Percentiles rank a stretch among this genome's conserved stretches.
phyloP scores from a whole-genome alignment of 2,113 vertebrate genomes.

The Vidua macroura region DNA sequence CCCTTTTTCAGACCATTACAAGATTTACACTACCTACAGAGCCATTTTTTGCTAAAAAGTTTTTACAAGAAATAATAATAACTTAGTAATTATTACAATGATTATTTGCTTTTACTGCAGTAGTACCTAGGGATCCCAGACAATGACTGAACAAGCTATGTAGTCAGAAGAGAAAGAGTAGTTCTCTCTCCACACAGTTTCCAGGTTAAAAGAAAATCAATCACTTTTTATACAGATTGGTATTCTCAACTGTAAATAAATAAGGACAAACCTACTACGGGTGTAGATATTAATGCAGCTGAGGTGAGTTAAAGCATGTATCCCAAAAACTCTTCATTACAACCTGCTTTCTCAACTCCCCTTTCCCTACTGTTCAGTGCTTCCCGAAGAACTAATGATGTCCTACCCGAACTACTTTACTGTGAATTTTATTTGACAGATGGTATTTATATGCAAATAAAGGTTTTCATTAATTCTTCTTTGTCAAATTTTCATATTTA shows the following conservation, averaged over 20 bases:
- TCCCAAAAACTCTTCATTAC: not conserved
- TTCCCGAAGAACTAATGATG: not conserved
- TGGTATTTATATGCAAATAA: not conserved
- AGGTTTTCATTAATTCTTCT: not conserved
- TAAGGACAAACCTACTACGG: not conserved
- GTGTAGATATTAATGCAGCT: not conserved
- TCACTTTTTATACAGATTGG: not conserved
- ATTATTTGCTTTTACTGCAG: not conserved
- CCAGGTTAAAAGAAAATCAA: not conserved
- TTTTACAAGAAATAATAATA: not conserved
- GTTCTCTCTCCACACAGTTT: not conserved
- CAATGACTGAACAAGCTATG: not conserved
- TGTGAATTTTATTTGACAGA: not conserved
- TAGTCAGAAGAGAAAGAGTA: not conserved
- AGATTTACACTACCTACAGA: not conserved
- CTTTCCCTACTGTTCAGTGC: not conserved
- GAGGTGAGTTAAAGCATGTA: not conserved
- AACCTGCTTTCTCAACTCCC: not conserved
- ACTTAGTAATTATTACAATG: not conserved
- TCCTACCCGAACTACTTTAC: not conserved
- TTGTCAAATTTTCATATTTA: not conserved
- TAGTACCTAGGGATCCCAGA: not conserved
- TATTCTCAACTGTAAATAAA: not conserved
- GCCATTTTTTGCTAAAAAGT: not conserved
- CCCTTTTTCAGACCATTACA: not conserved